Evolutionary conservation across 1,140 invertebrate genomes (phyloP), one percentile per base, ranked within the genome.

Genomic region (Drosophila bocqueti): DNA sequence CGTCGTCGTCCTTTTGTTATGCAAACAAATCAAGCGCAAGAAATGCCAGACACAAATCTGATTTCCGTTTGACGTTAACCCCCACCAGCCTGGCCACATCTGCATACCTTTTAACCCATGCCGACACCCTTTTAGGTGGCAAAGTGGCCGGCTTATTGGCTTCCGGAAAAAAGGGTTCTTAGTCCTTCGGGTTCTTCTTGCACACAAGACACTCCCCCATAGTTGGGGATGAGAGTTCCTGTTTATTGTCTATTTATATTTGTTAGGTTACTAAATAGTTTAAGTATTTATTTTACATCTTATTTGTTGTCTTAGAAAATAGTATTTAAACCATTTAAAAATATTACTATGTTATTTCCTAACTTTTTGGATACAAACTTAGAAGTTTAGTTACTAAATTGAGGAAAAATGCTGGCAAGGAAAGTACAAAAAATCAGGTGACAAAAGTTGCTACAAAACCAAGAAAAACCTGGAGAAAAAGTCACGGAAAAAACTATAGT

Each of bases 21-120:
- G 78, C 82, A 67, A 79, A 76, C 82, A 85, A 85, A 85, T 85
- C 83, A 81, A 72, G 71, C 80, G 52, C 47, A 76, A 57, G 58
- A 67, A 75, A 66, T 81, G 66, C 79, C 66, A 60, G 46, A 69
- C 79, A 76, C 85, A 90, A 90, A 90, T 89, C 85, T 78, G 85
- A 90, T 90, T 79, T 90, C 85, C 84, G 78, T 77, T 71, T 72
- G 77, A 83, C 68, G 67, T 46, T 67, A 50, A 24, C 46, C 21
- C 49, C n/a, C 36, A 8, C 6, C 4, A 36, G 16, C 18, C 36
- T 18, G 15, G 36, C 15, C 45, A 40, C 47, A 67, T 57, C 52
- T 49, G 52, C 61, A 57, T 67, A 43, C 63, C 57, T 52, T 26
- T 57, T 18, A 60, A 59, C 55, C 29, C 54, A 34, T 21, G 60